Percentiles rank a stretch among this genome's conserved stretches.
phyloP scores from a whole-genome alignment of 2,888 invertebrate genomes.

The Euclidia mi region DNA sequence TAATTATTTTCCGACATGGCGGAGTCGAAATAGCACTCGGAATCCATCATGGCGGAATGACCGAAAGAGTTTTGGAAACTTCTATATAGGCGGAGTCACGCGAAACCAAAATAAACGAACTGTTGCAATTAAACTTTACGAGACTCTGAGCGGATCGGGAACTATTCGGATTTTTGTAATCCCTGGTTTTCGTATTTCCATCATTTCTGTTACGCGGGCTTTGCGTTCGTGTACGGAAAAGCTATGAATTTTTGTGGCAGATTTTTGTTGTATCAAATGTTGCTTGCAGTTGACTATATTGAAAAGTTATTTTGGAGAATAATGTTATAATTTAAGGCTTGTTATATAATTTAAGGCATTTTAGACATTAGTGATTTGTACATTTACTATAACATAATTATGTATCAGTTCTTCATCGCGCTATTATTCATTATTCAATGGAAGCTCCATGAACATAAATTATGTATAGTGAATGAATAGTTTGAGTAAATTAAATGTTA shows the following conservation, averaged over 20 bases:
- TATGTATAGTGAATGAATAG: too few species aligned
- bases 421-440: too few species aligned
- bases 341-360: too few species aligned
- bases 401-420: too few species aligned
- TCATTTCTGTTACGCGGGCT: constrained; percentile 9
- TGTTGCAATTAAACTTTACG: constrained; percentile 71
- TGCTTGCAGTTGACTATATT: too few species aligned
- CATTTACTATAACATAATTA: too few species aligned
- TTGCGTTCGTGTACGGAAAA: too few species aligned
- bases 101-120: constrained; percentile 65
- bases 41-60: constrained; percentile 27
- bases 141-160: constrained; percentile 38
- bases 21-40: constrained; percentile 33
- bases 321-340: too few species aligned
- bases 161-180: constrained; percentile 50
- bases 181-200: not conserved
- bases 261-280: not conserved
- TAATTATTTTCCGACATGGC: constrained; percentile 42
- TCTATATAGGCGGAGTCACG: constrained; percentile 33
- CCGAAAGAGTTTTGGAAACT: constrained; percentile 49
- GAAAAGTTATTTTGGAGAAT: too few species aligned
- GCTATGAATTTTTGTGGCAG: constrained; percentile 15
- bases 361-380: too few species aligned
- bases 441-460: too few species aligned
- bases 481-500: too few species aligned